Evolutionary conservation across 2,113 vertebrate species (phyloP).

Genomic region (Corapipo altera): DNA sequence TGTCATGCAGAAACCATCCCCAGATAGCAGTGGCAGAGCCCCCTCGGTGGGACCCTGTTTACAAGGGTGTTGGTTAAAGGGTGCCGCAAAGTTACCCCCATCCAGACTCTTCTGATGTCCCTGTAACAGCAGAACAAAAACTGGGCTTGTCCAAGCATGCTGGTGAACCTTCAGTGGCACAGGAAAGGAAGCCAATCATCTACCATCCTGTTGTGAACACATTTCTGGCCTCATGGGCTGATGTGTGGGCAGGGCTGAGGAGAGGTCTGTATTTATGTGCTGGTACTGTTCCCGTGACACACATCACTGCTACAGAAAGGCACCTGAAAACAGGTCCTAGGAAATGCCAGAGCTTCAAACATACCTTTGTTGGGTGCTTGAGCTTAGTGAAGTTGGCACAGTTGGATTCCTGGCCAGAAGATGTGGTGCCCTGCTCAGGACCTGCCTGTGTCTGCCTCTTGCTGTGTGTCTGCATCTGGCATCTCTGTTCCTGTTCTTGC

Average conservation of each 20-base stretch:
- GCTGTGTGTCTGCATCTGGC: fast-evolving
- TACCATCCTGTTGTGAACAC: not conserved
- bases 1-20: not conserved
- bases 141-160: not conserved
- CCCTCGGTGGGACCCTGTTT: not conserved
- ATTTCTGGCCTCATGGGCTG: not conserved
- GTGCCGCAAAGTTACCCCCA: not conserved
- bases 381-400: not conserved
- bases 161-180: not conserved
- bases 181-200: not conserved
- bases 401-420: not conserved
- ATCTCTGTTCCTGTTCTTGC: not conserved
- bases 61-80: not conserved
- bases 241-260: not conserved
- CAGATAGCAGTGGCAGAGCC: not conserved
- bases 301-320: not conserved
- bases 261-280: not conserved
- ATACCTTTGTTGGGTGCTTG: no score
- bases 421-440: not conserved
- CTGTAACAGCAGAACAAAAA: not conserved
- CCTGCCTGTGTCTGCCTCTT: not conserved
- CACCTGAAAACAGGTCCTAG: not conserved
- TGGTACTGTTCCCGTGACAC: not conserved
- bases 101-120: not conserved
- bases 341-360: not conserved